A percentile compares a stretch with the other conserved stretches of the same genome.
Conservation (phyloP, 2,888 invertebrate species). For the Apantesis nais region DNA sequence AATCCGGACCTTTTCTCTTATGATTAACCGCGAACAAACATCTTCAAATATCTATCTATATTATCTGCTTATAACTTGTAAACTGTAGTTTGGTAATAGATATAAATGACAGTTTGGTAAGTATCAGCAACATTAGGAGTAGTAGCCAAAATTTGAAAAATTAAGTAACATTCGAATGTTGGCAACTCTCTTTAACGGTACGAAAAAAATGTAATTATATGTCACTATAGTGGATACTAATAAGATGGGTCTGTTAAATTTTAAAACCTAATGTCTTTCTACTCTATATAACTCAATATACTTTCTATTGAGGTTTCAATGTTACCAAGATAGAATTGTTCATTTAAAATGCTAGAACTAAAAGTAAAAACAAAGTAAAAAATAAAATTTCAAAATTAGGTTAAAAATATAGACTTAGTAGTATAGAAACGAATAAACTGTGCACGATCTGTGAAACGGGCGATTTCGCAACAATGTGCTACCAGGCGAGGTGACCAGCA, state of each 20-base stretch:
- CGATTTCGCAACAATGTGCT: slow-evolving; percentile 36
- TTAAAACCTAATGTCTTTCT: not conserved
- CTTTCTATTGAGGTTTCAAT: not conserved
- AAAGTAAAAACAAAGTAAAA: not conserved
- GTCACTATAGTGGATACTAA: not conserved
- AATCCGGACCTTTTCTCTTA: not conserved
- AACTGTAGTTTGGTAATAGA: too few relatives aligned
- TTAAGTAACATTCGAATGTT: too few relatives aligned
- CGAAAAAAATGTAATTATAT: not conserved
- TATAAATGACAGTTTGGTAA: too few relatives aligned
- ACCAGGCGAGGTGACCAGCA: slow-evolving; percentile 29
- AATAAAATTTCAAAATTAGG: too few relatives aligned
- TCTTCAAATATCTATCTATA: not conserved
- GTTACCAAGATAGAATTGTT: not conserved
- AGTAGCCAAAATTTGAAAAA: not conserved
- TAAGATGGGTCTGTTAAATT: not conserved
- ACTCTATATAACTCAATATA: not conserved
- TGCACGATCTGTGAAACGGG: slow-evolving; percentile 26
- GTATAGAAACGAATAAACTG: slow-evolving; percentile 26
- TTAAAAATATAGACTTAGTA: too few relatives aligned
- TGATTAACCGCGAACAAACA: not conserved
- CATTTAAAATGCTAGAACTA: not conserved
- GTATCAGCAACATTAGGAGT: too few relatives aligned
- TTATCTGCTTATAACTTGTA: too few relatives aligned
- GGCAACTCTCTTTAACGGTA: too few relatives aligned